Evolutionary conservation across 2,888 invertebrate species (phyloP), one percentile per base, ranked within the genome.

Genomic region (Branchipolynoe longqiensis): DNA sequence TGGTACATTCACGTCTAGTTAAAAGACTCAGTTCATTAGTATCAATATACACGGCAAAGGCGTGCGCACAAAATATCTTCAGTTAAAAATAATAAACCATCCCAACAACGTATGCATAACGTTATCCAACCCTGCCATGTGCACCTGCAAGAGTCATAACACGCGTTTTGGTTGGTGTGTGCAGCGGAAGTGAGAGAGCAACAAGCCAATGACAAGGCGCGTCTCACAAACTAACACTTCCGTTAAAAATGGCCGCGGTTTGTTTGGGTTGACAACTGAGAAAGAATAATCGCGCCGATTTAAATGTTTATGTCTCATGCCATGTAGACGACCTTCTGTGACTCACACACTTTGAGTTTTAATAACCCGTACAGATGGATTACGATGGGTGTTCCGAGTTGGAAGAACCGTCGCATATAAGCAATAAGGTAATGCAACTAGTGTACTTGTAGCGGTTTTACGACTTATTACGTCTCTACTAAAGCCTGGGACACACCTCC

Each of bases 201-300:
- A 36, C 3, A 36, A n/a, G 3, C 69, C 36, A 69, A 69, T 69
- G 36, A 38, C 12, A 36, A 22, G 1, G 12, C 33, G 33, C 25
- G 33, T 69, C 18, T 36, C 69, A 33, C 1, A 8, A 36, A n/a
- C 12, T 22, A 12, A 3, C 25, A 69, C 36, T 69, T 69, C 69
- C 69, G 69, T 33, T 69, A 12, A 48, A 48, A n/a, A 69, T 69
- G 69, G 69, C 69, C 22, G 69, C 69, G 69, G n/a, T 69, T 62
- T 69, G 69, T 69, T 69, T 69, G 69, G 69, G 69, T 48, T 69
- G 69, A 69, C 69, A 69, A 69, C 69, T 69, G 69, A 36, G 22
- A 0, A 38, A 6, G 25, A 8, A 25, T 14, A n/a, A n/a, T 69
- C 8, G 36, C 69, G 69, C 69, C 36, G 36, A 18, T 69, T 69